A percentile compares a stretch with the other conserved stretches of the same genome.
phyloP scores from a whole-genome alignment of 1,140 invertebrate species.

The Helicorthomorpha holstii region DNA sequence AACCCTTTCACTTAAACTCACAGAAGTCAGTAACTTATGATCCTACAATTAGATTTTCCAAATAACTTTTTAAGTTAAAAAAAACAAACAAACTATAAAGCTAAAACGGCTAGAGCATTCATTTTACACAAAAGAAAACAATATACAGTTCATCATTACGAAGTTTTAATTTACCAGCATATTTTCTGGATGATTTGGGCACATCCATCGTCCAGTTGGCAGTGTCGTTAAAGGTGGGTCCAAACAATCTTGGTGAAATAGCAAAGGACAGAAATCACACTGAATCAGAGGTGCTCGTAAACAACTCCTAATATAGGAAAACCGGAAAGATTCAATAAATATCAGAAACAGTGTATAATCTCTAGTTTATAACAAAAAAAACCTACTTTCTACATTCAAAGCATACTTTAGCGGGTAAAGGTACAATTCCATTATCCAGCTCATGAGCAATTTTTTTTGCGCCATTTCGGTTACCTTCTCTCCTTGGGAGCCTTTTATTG shows the following conservation, averaged over 20 bases:
- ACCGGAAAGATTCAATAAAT: background rate
- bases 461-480: conserved; percentile 19
- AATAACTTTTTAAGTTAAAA: background rate
- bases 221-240: conserved; percentile 74
- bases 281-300: conserved; percentile 62
- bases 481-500: conserved; percentile 21
- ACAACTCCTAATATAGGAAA: conserved; percentile 42
- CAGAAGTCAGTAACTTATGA: conserved; percentile 55
- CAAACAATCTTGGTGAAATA: conserved; percentile 83
- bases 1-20: conserved; percentile 62
- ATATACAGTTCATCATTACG: conserved; percentile 15
- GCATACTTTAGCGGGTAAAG: conserved; percentile 62
- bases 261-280: conserved; percentile 82
- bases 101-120: background rate
- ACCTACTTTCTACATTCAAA: conserved; percentile 50
- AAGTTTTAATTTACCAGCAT: conserved; percentile 61
- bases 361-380: conserved; percentile 2
- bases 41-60: conserved; percentile 37
- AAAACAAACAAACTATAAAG: background rate
- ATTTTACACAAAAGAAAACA: background rate
- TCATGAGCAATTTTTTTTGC: conserved; percentile 37
- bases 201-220: conserved; percentile 86
- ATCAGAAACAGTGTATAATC: background rate
- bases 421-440: conserved; percentile 53
- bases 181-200: conserved; percentile 86